phyloP scores from a whole-genome alignment of 1,140 invertebrate genomes.

The Hypsibius dujardini region DNA sequence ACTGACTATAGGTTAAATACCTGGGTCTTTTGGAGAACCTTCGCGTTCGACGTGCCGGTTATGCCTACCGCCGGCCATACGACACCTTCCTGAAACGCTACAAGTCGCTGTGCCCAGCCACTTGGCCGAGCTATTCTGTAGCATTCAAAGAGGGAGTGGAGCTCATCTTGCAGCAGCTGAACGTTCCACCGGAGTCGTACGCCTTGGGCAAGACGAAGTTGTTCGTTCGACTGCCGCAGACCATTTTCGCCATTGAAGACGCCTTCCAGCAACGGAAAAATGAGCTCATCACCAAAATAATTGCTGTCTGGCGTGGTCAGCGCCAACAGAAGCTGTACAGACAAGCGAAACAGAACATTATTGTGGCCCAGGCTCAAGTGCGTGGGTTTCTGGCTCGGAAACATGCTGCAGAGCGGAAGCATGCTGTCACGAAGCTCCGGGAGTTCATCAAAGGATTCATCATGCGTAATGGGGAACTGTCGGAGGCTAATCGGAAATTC shows the following conservation, averaged over 20 bases:
- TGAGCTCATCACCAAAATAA: constrained; percentile 38
- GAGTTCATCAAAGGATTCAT: constrained; percentile 64
- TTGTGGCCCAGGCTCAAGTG: constrained; percentile 16
- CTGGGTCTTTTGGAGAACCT: constrained; percentile 73
- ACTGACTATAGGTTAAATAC: constrained; percentile 40
- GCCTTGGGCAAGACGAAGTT: constrained; percentile 75
- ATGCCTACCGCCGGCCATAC: constrained; percentile 64
- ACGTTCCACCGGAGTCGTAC: constrained; percentile 55
- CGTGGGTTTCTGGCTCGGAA: constrained; percentile 50
- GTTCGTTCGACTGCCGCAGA: constrained; percentile 73
- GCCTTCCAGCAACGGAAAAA: constrained; percentile 65
- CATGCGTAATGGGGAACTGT: constrained; percentile 54
- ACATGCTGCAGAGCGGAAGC: constrained; percentile 44
- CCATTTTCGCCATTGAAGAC: constrained; percentile 72
- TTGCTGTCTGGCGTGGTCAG: background rate
- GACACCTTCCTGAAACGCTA: constrained; percentile 59
- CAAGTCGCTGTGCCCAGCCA: constrained; percentile 58
- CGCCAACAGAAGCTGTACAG: constrained; percentile 16
- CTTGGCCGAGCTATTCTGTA: constrained; percentile 66
- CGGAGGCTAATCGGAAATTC: constrained; percentile 54
- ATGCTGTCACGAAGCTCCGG: constrained; percentile 50
- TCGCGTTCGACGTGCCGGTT: constrained; percentile 61
- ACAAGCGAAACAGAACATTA: background rate
- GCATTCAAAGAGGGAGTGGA: constrained; percentile 54
- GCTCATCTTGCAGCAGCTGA: constrained; percentile 45